These are phyloP conservation scores for Phallusia fumigata DNA, from an alignment of 23 tunicate species.

Conservation along the genomic window DNA sequence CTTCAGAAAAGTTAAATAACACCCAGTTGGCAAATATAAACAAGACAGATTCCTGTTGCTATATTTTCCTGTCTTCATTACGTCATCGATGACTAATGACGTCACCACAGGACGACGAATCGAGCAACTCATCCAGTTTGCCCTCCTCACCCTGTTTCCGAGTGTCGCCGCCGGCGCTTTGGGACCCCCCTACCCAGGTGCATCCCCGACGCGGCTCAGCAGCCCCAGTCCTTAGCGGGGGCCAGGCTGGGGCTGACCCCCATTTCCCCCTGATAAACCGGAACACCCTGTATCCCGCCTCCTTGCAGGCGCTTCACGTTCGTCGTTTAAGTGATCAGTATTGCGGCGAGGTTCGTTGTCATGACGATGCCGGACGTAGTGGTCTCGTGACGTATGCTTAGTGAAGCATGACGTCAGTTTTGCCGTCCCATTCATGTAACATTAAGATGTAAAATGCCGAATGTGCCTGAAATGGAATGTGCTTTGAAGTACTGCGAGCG, in stretches of 20 bases:
- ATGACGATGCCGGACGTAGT: background rate
- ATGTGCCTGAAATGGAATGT: no score
- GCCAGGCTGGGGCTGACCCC: background rate
- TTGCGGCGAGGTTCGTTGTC: background rate
- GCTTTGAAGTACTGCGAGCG: no score
- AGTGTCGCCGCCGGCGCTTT: constrained; percentile 19
- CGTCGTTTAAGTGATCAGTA: constrained; percentile 9
- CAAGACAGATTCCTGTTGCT: no score
- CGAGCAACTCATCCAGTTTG: constrained; percentile 15
- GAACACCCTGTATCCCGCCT: constrained; percentile 7
- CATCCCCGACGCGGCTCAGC: constrained; percentile 43
- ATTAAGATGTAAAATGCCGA: no score
- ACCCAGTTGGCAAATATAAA: no score
- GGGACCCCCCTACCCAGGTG: constrained; percentile 12
- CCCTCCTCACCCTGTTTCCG: constrained; percentile 68
- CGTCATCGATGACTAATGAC: no score
- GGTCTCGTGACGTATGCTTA: background rate
- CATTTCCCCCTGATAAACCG: background rate
- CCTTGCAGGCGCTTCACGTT: background rate
- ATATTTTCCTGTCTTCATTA: no score
- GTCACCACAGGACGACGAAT: constrained; percentile 1
- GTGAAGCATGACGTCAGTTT: background rate
- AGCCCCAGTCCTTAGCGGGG: constrained; percentile 15
- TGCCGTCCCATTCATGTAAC: background rate
- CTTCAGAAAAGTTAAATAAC: no score